These are phyloP conservation scores for Sciurus niger DNA, from an alignment of 2,113 vertebrate genomes.

Conservation along the genomic window DNA sequence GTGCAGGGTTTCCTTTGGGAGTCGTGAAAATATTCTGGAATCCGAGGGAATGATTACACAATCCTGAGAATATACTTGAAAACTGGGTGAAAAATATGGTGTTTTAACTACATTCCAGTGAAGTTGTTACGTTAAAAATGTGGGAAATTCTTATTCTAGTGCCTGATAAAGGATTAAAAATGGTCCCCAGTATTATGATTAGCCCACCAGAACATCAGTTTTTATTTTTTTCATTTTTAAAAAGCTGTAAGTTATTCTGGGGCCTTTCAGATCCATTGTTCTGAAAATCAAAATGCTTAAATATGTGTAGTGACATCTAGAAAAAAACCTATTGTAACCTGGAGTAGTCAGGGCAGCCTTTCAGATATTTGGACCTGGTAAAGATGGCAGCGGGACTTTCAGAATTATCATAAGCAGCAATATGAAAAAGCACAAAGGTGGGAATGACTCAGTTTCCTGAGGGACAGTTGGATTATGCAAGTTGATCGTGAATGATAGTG, in stretches of 20 bases:
- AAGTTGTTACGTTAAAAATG: background rate
- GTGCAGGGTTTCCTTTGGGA: background rate
- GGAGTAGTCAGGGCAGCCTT: background rate
- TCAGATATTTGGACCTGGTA: background rate
- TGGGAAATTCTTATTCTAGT: background rate
- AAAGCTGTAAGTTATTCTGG: background rate
- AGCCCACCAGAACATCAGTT: background rate
- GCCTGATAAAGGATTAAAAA: background rate
- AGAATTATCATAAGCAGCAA: background rate
- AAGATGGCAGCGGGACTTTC: background rate
- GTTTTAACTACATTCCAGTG: conserved; percentile 29
- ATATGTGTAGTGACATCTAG: background rate
- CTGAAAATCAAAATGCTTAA: background rate
- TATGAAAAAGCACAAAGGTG: background rate
- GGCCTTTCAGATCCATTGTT: background rate
- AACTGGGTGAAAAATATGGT: background rate
- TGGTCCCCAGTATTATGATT: background rate
- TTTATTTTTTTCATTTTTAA: background rate
- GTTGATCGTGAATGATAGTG: background rate
- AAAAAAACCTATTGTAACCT: background rate
- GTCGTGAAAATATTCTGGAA: background rate
- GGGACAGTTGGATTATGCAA: background rate
- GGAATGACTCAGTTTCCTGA: background rate
- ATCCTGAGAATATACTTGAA: background rate
- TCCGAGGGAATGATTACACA: background rate